Conservation (phyloP, 2,888 invertebrate species). For the Barypeithes pellucidus region DNA sequence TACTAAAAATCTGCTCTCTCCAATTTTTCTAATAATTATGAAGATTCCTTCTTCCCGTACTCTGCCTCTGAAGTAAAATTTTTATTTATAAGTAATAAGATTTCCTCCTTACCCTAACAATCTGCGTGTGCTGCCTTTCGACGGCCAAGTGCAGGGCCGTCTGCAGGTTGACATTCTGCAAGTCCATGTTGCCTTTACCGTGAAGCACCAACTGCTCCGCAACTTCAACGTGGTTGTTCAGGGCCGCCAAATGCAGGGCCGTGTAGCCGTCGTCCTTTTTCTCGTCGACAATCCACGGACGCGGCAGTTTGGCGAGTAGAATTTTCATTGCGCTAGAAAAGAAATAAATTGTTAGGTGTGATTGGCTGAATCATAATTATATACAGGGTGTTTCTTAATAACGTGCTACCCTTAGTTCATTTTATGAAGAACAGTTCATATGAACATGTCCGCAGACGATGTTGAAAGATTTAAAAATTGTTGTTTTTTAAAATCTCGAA, state of each 20-base stretch:
- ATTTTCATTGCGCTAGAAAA: constrained; percentile 92
- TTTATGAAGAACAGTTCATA: too few relatives aligned
- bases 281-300: constrained; percentile 98
- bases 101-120: constrained; percentile 84
- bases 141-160: constrained; percentile 95
- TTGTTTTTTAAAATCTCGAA: too few relatives aligned
- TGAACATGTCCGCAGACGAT: too few relatives aligned
- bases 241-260: constrained; percentile 94
- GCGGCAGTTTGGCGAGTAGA: constrained; percentile 91
- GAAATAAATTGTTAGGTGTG: too few relatives aligned
- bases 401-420: too few relatives aligned
- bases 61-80: too few relatives aligned
- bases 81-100: background rate
- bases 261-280: constrained; percentile 99
- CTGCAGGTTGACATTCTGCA: constrained; percentile 96
- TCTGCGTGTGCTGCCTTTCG: constrained; percentile 97
- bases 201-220: constrained; percentile 90
- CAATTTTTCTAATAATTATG: too few relatives aligned
- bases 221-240: constrained; percentile 98
- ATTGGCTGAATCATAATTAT: too few relatives aligned
- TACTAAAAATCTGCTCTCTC: too few relatives aligned
- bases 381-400: too few relatives aligned
- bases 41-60: too few relatives aligned
- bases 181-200: constrained; percentile 94
- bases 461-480: too few relatives aligned